Evolutionary conservation across 2,888 invertebrate species (phyloP).

Genomic region (Macrophya alboannulata): DNA sequence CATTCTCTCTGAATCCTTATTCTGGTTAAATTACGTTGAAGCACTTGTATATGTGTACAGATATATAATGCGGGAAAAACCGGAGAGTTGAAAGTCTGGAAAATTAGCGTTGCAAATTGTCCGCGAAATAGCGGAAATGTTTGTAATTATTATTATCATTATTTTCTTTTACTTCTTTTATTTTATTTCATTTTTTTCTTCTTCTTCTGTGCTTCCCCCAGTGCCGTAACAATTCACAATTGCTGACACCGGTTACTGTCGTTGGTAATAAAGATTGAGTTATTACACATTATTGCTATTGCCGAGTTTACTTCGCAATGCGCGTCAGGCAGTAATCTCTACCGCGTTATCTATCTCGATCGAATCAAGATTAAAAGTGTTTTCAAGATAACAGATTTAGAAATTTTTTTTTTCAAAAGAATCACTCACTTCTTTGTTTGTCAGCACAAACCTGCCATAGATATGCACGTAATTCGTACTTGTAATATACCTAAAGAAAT

Average conservation of each 20-base stretch:
- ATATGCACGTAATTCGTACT: neutral
- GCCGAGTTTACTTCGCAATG: conserved; percentile 6
- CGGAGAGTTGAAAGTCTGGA: neutral
- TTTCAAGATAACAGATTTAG: neutral
- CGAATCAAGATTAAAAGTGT: conserved; percentile 34
- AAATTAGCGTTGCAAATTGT: conserved; percentile 50
- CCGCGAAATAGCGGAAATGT: conserved; percentile 17
- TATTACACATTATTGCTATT: conserved; percentile 43
- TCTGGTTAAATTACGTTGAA: neutral
- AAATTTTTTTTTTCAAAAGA: conserved; percentile 6
- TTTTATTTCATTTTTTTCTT: neutral
- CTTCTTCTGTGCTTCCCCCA: neutral
- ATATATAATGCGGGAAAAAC: conserved; percentile 2
- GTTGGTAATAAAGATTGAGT: conserved; percentile 43
- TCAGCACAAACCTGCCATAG: neutral
- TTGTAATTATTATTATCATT: conserved; percentile 26
- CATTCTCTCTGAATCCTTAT: neutral
- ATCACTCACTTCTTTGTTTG: neutral
- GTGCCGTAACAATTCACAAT: neutral
- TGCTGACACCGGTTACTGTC: neutral
- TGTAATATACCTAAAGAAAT: neutral
- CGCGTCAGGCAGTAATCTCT: neutral
- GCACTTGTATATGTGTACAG: neutral
- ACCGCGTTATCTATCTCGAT: neutral
- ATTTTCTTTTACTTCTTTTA: neutral